phyloP scores from a whole-genome alignment of 2,888 invertebrate species.

The Trypoxylon attenuatum region DNA sequence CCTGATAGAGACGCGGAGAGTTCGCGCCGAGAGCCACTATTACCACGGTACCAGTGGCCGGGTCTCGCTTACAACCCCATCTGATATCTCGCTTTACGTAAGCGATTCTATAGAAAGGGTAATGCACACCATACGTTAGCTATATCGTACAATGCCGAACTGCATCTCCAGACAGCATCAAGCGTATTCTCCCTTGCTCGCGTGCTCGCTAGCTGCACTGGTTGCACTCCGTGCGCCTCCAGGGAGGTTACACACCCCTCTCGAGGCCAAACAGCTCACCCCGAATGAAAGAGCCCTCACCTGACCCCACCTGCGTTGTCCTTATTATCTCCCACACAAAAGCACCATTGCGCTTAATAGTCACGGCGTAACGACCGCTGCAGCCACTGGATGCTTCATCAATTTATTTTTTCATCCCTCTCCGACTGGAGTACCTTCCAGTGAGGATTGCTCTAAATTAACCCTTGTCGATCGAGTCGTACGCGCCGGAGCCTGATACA shows the following conservation, averaged over 20 bases:
- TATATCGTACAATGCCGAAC: slow-evolving; percentile 34
- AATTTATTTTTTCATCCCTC: too few species aligned
- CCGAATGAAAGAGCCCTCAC: neutral
- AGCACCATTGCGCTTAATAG: slow-evolving; percentile 26
- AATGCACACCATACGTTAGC: slow-evolving; percentile 25
- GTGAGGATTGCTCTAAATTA: too few species aligned
- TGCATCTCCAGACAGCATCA: slow-evolving; percentile 36
- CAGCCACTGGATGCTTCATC: neutral
- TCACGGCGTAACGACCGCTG: slow-evolving; percentile 1
- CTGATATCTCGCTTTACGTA: slow-evolving; percentile 24
- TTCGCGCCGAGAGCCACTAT: too few species aligned
- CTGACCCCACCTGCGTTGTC: slow-evolving; percentile 23
- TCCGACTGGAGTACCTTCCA: too few species aligned
- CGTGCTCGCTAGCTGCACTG: too few species aligned
- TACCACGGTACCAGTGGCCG: too few species aligned
- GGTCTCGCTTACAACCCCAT: slow-evolving; percentile 8
- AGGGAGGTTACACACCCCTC: neutral
- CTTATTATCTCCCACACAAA: slow-evolving; percentile 30
- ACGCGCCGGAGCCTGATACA: too few species aligned
- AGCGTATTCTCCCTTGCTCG: slow-evolving; percentile 28
- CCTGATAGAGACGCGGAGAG: slow-evolving; percentile 15
- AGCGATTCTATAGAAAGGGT: slow-evolving; percentile 12
- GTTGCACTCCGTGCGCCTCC: neutral
- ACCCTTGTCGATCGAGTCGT: slow-evolving; percentile 43
- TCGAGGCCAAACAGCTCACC: too few species aligned